These are phyloP conservation scores for Nannoperca australis DNA, from an alignment of 2,797 vertebrate species.

Conservation along the genomic window DNA sequence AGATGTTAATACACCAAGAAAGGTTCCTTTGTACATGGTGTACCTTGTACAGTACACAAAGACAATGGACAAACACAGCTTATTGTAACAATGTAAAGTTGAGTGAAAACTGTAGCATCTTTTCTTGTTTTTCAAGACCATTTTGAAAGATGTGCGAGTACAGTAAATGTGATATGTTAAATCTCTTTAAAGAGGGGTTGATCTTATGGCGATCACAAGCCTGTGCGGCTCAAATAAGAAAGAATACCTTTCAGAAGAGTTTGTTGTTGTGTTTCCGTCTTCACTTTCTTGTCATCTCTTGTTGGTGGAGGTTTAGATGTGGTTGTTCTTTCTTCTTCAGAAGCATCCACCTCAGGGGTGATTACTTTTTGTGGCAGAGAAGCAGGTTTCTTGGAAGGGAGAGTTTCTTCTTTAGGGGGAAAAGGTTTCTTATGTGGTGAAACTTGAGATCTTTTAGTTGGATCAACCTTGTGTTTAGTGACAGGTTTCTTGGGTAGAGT, in stretches of 20 bases:
- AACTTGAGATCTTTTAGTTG: slow-evolving; percentile 14
- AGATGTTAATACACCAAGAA: slow-evolving; percentile 20
- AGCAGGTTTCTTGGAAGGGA: slow-evolving; percentile 16
- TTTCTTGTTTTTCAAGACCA: slow-evolving; percentile 28
- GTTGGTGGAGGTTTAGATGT: slow-evolving; percentile 20
- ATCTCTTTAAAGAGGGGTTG: slow-evolving; percentile 37
- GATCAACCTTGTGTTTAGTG: slow-evolving; percentile 66
- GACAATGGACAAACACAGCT: background rate
- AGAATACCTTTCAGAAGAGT: slow-evolving; percentile 68
- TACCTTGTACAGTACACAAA: slow-evolving; percentile 72
- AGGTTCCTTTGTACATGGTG: slow-evolving; percentile 12
- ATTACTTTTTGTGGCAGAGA: slow-evolving; percentile 2
- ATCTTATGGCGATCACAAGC: slow-evolving; percentile 50
- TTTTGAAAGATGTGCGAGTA: slow-evolving; percentile 16
- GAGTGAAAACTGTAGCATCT: background rate
- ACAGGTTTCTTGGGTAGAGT: slow-evolving; percentile 63
- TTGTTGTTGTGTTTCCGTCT: slow-evolving; percentile 26
- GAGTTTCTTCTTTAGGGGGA: slow-evolving; percentile 30
- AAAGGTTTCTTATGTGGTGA: slow-evolving; percentile 19
- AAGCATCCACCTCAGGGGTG: slow-evolving; percentile 27
- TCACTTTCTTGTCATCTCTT: slow-evolving; percentile 22
- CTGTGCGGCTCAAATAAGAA: slow-evolving; percentile 33
- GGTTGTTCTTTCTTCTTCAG: background rate
- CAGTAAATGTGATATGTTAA: slow-evolving; percentile 10
- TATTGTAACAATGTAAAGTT: background rate